Percentiles rank a stretch among this genome's conserved stretches.
phyloP scores from a whole-genome alignment of 2,888 invertebrate species.

The Cephalotes varians region DNA sequence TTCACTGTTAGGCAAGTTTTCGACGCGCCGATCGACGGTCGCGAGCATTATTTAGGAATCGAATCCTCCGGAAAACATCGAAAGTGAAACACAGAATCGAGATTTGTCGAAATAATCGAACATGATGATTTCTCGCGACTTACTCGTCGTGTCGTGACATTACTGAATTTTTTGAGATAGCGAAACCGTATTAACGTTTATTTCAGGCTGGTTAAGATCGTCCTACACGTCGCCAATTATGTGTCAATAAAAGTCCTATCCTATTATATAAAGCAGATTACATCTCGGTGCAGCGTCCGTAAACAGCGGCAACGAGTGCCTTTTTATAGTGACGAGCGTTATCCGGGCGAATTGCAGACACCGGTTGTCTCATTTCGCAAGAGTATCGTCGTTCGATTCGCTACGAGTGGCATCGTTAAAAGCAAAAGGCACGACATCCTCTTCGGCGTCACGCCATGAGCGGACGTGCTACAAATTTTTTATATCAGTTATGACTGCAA shows the following conservation, averaged over 20 bases:
- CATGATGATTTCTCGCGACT: not conserved
- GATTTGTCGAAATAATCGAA: not conserved
- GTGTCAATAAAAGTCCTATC: conserved; percentile 7
- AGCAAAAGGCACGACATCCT: conserved; percentile 16
- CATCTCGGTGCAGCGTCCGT: not conserved
- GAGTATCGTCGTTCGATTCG: conserved; percentile 31
- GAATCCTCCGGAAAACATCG: not conserved
- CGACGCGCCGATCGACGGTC: not conserved
- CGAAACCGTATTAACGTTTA: not conserved
- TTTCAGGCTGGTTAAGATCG: not conserved
- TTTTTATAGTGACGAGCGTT: conserved; percentile 33
- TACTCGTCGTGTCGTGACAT: not conserved
- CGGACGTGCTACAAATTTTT: conserved; percentile 28
- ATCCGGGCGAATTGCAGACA: conserved; percentile 37
- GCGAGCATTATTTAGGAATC: not conserved
- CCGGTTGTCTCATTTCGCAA: conserved; percentile 19
- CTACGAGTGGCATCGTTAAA: conserved; percentile 37
- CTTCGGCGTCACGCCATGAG: not conserved
- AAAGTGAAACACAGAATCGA: not conserved
- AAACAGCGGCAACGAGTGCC: not conserved
- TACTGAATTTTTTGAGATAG: not conserved
- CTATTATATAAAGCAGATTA: conserved; percentile 45
- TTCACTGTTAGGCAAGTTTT: conserved; percentile 38
- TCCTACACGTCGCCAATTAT: not conserved
- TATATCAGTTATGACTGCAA: not conserved